A percentile compares a stretch with the other conserved stretches of the same genome.
Conservation (phyloP, 2,888 invertebrate genomes). For the Macrophya annulata region DNA sequence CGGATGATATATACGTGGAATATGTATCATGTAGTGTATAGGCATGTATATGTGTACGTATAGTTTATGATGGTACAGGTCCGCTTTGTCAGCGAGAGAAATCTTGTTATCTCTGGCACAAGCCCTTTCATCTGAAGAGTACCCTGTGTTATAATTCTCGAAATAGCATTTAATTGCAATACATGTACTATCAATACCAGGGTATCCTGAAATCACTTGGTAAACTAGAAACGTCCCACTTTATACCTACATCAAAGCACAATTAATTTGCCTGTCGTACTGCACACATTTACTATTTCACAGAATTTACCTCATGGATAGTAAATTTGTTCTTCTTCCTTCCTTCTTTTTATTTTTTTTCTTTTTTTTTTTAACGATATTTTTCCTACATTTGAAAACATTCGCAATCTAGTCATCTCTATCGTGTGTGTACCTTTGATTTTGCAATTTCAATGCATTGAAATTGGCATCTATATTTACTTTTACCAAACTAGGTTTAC, state of each 20-base stretch:
- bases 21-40: neutral
- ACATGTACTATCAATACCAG: constrained; percentile 12
- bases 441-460: neutral
- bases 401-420: neutral
- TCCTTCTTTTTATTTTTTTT: no score
- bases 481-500: neutral
- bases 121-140: constrained; percentile 38
- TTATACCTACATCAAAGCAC: neutral
- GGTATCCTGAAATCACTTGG: neutral
- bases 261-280: neutral
- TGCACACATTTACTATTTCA: no score
- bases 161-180: constrained; percentile 34
- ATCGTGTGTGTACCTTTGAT: neutral
- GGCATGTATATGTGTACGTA: neutral
- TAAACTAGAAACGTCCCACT: neutral
- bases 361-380: neutral
- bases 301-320: no score
- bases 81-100: constrained; percentile 32
- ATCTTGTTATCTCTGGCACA: constrained; percentile 19
- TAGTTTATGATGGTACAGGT: constrained; percentile 11
- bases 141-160: neutral
- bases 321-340: no score
- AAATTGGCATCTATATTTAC: constrained; percentile 16
- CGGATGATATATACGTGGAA: neutral
- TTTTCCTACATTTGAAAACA: neutral